Evolutionary conservation across 2,113 vertebrate species (phyloP).

Genomic region (Macaca nemestrina): DNA sequence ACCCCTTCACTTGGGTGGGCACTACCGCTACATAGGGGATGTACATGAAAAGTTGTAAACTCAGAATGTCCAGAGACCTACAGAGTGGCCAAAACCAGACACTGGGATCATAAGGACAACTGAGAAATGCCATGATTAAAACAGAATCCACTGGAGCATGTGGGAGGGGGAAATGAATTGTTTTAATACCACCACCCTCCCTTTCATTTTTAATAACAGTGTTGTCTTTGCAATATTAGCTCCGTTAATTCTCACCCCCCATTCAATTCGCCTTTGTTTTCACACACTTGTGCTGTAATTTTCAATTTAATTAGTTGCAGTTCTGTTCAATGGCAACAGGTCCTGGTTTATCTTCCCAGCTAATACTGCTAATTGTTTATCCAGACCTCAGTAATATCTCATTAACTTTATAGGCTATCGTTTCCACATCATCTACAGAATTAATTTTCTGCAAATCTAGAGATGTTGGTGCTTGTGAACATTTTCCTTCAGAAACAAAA

Average conservation of each 20-base stretch:
- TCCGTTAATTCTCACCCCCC: constrained; percentile 77
- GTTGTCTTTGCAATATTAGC: constrained; percentile 77
- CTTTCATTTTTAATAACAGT: constrained; percentile 77
- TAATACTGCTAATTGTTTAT: constrained; percentile 87
- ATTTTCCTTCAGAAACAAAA: constrained; percentile 44
- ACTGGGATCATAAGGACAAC: fast-evolving
- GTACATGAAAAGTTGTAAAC: not conserved
- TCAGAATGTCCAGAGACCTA: fast-evolving
- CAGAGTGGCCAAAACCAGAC: not conserved
- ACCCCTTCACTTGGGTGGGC: not conserved
- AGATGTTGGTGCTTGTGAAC: constrained; percentile 11
- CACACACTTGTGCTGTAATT: constrained; percentile 80
- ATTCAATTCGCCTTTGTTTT: constrained; percentile 73
- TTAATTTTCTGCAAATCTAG: constrained; percentile 75
- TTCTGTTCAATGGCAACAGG: constrained; percentile 81
- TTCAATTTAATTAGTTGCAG: constrained; percentile 85
- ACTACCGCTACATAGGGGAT: fast-evolving
- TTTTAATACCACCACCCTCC: constrained; percentile 64
- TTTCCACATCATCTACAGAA: constrained; percentile 76
- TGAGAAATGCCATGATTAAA: not conserved
- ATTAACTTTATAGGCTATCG: constrained; percentile 85
- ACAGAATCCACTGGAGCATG: fast-evolving
- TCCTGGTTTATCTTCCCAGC: constrained; percentile 80
- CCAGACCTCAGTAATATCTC: constrained; percentile 83
- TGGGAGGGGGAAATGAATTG: constrained; percentile 53